phyloP scores from a whole-genome alignment of 2,888 invertebrate species.

The Ischnura elegans region DNA sequence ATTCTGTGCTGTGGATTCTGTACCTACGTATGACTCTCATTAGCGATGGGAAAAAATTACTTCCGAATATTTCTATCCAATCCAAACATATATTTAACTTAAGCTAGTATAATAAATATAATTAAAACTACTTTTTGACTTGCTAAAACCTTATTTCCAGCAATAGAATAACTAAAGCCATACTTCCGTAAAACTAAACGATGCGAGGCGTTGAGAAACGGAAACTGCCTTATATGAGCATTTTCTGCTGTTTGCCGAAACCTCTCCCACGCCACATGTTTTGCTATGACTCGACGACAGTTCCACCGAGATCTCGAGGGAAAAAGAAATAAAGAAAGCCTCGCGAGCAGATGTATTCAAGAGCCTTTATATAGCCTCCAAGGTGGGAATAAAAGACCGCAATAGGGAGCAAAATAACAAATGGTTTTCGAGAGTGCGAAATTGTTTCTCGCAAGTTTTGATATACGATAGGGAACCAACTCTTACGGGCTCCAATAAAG shows the following conservation, averaged over 20 bases:
- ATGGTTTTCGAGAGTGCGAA: neutral
- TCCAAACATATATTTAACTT: no score
- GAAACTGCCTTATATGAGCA: neutral
- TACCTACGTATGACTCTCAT: no score
- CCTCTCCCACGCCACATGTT: neutral
- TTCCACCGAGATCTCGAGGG: neutral
- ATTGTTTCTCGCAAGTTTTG: neutral
- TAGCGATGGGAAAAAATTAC: no score
- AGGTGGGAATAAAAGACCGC: neutral
- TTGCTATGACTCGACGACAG: neutral
- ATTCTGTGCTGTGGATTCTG: no score
- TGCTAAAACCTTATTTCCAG: no score
- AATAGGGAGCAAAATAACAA: neutral
- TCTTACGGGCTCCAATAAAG: neutral
- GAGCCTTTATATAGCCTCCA: neutral
- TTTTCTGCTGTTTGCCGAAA: constrained; percentile 10
- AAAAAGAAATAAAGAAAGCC: neutral
- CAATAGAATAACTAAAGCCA: no score
- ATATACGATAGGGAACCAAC: neutral
- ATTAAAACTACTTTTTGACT: no score
- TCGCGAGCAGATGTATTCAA: constrained; percentile 13
- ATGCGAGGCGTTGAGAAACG: constrained; percentile 10
- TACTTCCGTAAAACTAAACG: constrained; percentile 15
- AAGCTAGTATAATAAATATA: no score
- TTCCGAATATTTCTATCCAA: no score